Evolutionary conservation across 2,888 invertebrate genomes (phyloP).

Genomic region (Itoplectis maculator): DNA sequence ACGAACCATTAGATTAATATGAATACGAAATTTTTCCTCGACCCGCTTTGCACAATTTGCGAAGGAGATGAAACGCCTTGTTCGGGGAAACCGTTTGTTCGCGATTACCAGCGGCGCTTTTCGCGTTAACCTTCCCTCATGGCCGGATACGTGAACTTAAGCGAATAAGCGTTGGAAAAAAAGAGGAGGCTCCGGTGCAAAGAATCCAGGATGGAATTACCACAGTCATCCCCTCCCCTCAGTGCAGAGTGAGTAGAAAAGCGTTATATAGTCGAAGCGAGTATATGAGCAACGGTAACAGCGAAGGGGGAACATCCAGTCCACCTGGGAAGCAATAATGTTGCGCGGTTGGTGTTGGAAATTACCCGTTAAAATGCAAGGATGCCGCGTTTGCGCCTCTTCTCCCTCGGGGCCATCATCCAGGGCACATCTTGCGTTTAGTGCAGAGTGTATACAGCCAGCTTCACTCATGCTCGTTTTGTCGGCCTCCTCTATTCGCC

Average conservation of each 20-base stretch:
- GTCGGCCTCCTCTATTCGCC: constrained; percentile 25
- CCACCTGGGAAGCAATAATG: constrained; percentile 43
- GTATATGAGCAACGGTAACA: constrained; percentile 18
- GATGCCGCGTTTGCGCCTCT: constrained; percentile 38
- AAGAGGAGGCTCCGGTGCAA: constrained; percentile 35
- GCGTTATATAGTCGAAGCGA: constrained; percentile 16
- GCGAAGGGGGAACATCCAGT: background rate
- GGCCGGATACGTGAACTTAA: constrained; percentile 54
- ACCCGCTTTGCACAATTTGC: background rate
- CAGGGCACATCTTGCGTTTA: constrained; percentile 44
- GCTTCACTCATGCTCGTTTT: constrained; percentile 43
- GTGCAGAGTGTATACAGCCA: constrained; percentile 1
- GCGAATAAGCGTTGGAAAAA: constrained; percentile 43
- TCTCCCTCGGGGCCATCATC: constrained; percentile 28
- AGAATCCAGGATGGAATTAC: constrained; percentile 45
- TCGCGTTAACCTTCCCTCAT: background rate
- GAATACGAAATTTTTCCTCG: too few relatives aligned
- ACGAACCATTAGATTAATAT: too few relatives aligned
- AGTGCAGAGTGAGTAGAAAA: constrained; percentile 1
- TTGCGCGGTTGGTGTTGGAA: constrained; percentile 32
- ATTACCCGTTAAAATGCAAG: constrained; percentile 48
- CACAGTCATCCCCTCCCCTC: constrained; percentile 1
- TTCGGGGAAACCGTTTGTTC: background rate
- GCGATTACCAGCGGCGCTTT: background rate
- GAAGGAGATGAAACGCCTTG: background rate